Conservation (phyloP, 2,113 vertebrate species). For the Trinectes maculatus region DNA sequence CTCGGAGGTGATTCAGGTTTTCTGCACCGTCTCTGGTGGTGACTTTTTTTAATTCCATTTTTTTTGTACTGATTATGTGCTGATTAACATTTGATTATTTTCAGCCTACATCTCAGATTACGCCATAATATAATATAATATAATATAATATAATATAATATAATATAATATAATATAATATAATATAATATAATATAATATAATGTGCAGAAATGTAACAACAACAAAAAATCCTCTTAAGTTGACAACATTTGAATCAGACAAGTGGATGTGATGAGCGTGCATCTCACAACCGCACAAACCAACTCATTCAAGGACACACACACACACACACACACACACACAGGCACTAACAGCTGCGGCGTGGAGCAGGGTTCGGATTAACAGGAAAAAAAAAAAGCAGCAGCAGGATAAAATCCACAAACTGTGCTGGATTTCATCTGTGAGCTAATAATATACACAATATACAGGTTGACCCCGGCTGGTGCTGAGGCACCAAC, state of each 20-base stretch:
- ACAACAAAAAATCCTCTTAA: background rate
- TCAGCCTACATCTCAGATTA: no score
- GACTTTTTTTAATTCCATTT: background rate
- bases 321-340: no score
- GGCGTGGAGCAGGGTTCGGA: slow-evolving; percentile 2
- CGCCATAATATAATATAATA: no score
- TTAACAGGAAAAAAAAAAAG: slow-evolving; percentile 16
- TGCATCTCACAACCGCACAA: slow-evolving; percentile 7
- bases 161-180: no score
- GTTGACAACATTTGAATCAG: background rate
- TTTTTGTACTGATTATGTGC: no score
- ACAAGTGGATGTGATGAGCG: background rate
- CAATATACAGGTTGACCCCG: slow-evolving; percentile 13
- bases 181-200: no score
- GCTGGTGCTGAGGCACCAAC: background rate
- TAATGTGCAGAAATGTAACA: no score
- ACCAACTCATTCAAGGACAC: slow-evolving; percentile 46
- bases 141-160: no score
- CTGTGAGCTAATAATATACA: slow-evolving; percentile 26
- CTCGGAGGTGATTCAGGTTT: no score
- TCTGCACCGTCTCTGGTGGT: no score
- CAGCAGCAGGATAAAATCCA: slow-evolving; percentile 31
- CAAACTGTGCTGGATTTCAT: background rate
- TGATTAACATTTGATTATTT: no score
- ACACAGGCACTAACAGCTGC: background rate